Percentiles rank a stretch among this genome's conserved stretches.
Conservation (phyloP, 2,113 vertebrate species). For the Odontophorus gujanensis region DNA sequence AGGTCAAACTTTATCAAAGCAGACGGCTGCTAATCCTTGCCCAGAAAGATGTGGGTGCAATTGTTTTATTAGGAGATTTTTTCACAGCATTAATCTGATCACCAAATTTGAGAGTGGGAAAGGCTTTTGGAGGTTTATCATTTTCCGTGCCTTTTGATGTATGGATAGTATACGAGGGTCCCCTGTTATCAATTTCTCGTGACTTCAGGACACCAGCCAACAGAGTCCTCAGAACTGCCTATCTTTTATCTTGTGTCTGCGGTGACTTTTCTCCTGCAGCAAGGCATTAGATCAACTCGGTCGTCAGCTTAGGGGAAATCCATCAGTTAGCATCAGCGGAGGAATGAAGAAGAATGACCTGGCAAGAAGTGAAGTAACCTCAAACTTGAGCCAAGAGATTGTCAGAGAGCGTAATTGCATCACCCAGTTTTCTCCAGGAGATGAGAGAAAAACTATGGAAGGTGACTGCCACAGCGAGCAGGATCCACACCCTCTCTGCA, state of each 20-base stretch:
- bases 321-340: constrained; percentile 66
- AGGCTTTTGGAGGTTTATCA: constrained; percentile 46
- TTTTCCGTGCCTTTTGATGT: constrained; percentile 11
- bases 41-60: not conserved
- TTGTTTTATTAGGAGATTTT: constrained; percentile 7
- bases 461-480: constrained; percentile 20
- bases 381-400: constrained; percentile 54
- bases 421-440: constrained; percentile 49
- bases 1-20: not conserved
- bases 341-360: constrained; percentile 64
- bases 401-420: constrained; percentile 48
- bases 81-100: not conserved
- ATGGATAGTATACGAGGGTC: constrained; percentile 5
- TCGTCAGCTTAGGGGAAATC: constrained; percentile 48
- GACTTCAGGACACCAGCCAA: constrained; percentile 58
- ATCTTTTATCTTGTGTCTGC: constrained; percentile 50
- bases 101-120: constrained; percentile 30
- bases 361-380: constrained; percentile 53
- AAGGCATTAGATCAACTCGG: constrained; percentile 41
- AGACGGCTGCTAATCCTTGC: not conserved
- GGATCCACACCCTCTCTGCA: constrained; percentile 68
- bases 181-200: constrained; percentile 45
- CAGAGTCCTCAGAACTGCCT: constrained; percentile 45
- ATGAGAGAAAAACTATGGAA: constrained; percentile 54
- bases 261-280: constrained; percentile 40